phyloP scores from a whole-genome alignment of 2,888 invertebrate species.

The Rhagium mordax region DNA sequence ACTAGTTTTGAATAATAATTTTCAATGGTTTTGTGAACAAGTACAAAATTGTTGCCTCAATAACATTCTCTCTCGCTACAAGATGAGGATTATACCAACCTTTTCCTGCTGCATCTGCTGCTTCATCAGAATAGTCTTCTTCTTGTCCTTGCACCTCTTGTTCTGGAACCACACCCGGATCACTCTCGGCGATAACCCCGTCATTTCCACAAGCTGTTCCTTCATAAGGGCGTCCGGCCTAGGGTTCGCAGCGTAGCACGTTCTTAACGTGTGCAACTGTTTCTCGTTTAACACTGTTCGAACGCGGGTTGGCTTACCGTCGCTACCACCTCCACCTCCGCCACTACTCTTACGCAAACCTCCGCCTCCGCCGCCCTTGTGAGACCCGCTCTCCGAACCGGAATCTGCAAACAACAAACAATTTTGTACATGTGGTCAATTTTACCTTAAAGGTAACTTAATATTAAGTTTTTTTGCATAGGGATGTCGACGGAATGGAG shows the following conservation, averaged over 20 bases:
- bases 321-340: conserved; percentile 74
- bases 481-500: no score
- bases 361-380: conserved; percentile 80
- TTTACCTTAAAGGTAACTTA: background rate
- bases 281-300: conserved; percentile 99
- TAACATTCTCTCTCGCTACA: no score
- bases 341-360: conserved; percentile 70
- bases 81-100: conserved; percentile 73
- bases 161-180: conserved; percentile 99
- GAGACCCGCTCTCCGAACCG: conserved; percentile 92
- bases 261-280: conserved; percentile 96
- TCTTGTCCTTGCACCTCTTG: conserved; percentile 98
- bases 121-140: conserved; percentile 96
- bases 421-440: background rate
- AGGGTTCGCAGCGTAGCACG: conserved; percentile 98
- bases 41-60: no score
- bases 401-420: conserved; percentile 79
- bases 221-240: conserved; percentile 99
- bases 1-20: no score
- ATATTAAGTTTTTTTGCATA: no score
- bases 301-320: conserved; percentile 98
- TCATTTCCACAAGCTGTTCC: conserved; percentile 99
- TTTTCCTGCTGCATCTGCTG: conserved; percentile 98
- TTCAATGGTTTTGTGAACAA: no score
- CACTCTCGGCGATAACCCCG: conserved; percentile 95